phyloP scores from a whole-genome alignment of 2,888 invertebrate genomes.

The Lamproptera curius region DNA sequence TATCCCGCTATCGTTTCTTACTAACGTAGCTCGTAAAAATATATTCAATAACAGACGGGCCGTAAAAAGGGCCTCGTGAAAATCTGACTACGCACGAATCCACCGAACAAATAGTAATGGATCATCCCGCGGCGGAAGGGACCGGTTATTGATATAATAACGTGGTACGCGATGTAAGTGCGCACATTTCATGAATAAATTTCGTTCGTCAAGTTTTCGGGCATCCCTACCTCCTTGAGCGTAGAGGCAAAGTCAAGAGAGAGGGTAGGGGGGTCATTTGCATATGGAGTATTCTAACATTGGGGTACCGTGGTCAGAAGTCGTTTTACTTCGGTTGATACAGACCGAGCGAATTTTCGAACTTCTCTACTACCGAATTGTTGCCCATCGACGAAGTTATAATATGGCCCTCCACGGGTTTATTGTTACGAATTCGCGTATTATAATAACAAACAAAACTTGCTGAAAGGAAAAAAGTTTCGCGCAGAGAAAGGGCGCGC shows the following conservation, averaged over 20 bases:
- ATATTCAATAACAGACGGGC: constrained; percentile 1
- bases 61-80: constrained; percentile 1
- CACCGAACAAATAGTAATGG: constrained; percentile 8
- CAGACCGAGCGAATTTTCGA: constrained; percentile 54
- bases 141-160: constrained; percentile 19
- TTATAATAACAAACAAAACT: constrained; percentile 21
- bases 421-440: constrained; percentile 13
- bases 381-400: constrained; percentile 33
- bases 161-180: constrained; percentile 27
- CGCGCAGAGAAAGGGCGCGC: constrained; percentile 5
- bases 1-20: too few relatives aligned
- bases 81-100: neutral
- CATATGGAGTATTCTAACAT: constrained; percentile 66
- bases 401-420: constrained; percentile 13
- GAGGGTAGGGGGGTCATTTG: constrained; percentile 60
- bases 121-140: constrained; percentile 35
- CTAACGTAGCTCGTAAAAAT: constrained; percentile 2
- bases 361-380: constrained; percentile 55
- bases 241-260: constrained; percentile 54
- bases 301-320: constrained; percentile 46
- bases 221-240: constrained; percentile 55
- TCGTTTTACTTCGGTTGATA: too few relatives aligned
- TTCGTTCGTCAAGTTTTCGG: constrained; percentile 53
- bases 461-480: constrained; percentile 12
- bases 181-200: constrained; percentile 52